Evolutionary conservation across 1,140 invertebrate species (phyloP), one percentile per base, ranked within the genome.

Genomic region (Achroia grisella): DNA sequence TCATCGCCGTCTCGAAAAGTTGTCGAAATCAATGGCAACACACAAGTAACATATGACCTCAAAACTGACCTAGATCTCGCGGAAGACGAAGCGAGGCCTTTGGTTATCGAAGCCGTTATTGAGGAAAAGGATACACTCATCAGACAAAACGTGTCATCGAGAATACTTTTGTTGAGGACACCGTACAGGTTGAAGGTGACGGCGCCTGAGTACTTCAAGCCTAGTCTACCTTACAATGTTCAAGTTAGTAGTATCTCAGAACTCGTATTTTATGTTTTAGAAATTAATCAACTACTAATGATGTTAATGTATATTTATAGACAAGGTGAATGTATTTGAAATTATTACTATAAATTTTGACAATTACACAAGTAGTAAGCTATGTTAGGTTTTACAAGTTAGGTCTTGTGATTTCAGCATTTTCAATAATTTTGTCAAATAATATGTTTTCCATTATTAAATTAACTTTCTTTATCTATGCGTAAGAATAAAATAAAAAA

Each of bases 131-230:
- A 93, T 44, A 96, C 94, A 1, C 90, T 93, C 12, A 87, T 94
- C 49, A 89, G 92, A 58, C 95, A 97, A 71, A 98, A 97, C 80
- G 89, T 89, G 8, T 90, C 93, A 0, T 81, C 90, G 0, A 88
- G 90, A 49, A 87, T 97, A 43, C 90, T 90, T 10, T 75, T 97
- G 1, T 91, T 97, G 68, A 90, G 92, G 48, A 91, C 95, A 56
- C 91, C 93, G 17, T 95, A 97, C 61, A 92, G 92, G 60, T 88
- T 98, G 73, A 88, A 96, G 35, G 89, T 94, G 34, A 91, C 95
- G 58, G 93, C 93, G 1, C 89, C 95, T 2, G 90, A 93, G 43
- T 93, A 91, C 55, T 98, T 95, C 77, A 97, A 97, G 71, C 94
- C 95, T 1, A 94, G 92, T 5, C 87, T 98, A 33, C 91, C 91